Conservation (phyloP, 2,888 invertebrate species). For the Drosophila meridionalis region DNA sequence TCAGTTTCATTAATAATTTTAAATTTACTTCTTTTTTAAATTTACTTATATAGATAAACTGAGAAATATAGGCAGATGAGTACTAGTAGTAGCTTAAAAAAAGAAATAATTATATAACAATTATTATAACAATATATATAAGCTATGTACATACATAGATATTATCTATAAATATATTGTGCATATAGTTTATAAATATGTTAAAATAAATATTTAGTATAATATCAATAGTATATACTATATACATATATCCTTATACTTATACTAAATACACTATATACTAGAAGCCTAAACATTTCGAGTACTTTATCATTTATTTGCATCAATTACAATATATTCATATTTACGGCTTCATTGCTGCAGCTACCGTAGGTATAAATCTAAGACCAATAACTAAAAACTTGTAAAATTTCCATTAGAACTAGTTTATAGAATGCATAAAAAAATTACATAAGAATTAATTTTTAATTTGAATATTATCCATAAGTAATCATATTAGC, state of each 20-base stretch:
- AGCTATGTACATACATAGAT: too few species aligned
- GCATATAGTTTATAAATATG: too few species aligned
- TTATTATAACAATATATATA: not conserved
- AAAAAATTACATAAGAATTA: not conserved
- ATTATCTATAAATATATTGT: not conserved
- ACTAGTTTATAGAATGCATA: not conserved
- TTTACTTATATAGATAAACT: not conserved
- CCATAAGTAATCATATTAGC: too few species aligned
- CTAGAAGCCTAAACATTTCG: not conserved
- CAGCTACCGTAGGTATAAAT: not conserved
- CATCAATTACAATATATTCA: not conserved
- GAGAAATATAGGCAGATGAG: not conserved
- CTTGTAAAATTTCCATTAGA: not conserved
- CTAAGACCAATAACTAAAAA: not conserved
- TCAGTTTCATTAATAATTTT: not conserved
- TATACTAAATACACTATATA: not conserved
- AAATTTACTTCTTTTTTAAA: not conserved
- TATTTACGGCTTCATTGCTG: not conserved
- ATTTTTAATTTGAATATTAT: not conserved
- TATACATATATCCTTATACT: not conserved
- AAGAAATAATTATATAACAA: too few species aligned
- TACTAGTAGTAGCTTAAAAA: fast-evolving
- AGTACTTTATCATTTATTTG: not conserved
- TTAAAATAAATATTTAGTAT: not conserved
- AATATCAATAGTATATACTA: not conserved